phyloP scores from a whole-genome alignment of 2,113 vertebrate species.

The Halcyon senegalensis region DNA sequence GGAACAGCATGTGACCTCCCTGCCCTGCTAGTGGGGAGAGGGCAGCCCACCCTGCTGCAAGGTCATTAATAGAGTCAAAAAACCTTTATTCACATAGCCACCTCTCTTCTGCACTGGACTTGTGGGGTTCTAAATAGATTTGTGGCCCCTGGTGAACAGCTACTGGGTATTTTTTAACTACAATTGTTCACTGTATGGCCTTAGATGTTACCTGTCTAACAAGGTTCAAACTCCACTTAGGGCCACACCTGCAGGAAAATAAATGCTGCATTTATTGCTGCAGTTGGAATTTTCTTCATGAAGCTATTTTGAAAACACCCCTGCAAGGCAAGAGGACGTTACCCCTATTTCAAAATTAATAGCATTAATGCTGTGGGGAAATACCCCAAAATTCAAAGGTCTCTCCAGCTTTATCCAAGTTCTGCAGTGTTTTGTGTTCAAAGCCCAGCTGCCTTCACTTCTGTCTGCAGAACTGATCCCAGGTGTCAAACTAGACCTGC shows the following conservation, averaged over 20 bases:
- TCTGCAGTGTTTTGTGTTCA: background rate
- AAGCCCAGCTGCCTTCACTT: background rate
- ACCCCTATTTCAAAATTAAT: background rate
- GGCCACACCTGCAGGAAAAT: background rate
- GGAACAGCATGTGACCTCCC: background rate
- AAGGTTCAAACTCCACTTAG: background rate
- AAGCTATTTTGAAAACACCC: background rate
- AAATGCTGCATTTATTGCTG: background rate
- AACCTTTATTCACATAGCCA: rapidly evolving
- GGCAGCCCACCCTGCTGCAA: background rate
- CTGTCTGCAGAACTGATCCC: background rate
- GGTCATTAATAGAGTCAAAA: background rate
- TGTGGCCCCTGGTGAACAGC: background rate
- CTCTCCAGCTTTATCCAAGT: background rate
- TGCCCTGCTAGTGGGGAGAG: background rate
- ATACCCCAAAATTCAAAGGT: background rate
- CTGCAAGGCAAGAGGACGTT: rapidly evolving
- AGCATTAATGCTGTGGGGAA: background rate
- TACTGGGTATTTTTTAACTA: background rate
- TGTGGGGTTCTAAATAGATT: background rate
- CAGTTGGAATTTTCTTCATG: background rate
- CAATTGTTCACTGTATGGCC: rapidly evolving
- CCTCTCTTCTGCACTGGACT: background rate
- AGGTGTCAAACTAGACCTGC: background rate
- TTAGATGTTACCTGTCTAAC: background rate